These are phyloP conservation scores for Epizoanthus illoricatus DNA, from an alignment of 92 coral and sea anemone species.

Conservation along the genomic window DNA sequence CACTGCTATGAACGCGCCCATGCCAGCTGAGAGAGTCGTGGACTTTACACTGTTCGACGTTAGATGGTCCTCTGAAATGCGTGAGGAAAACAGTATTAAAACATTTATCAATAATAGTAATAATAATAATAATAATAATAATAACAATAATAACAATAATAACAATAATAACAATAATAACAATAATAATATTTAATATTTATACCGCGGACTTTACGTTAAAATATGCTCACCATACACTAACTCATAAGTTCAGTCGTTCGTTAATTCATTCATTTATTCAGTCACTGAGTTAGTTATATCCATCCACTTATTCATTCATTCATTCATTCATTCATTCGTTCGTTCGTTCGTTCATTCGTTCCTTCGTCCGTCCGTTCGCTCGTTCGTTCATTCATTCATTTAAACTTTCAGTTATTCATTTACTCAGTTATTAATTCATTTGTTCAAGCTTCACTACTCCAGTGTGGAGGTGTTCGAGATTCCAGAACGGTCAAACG, in stretches of 20 bases:
- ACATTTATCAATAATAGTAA: too few species aligned
- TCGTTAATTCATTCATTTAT: too few species aligned
- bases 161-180: too few species aligned
- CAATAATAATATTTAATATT: too few species aligned
- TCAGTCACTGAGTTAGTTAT: background rate
- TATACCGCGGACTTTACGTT: too few species aligned
- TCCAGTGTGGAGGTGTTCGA: background rate
- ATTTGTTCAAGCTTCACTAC: background rate
- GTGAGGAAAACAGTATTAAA: background rate
- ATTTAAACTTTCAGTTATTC: background rate
- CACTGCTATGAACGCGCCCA: slow-evolving; percentile 84
- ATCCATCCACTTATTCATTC: background rate
- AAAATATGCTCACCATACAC: too few species aligned
- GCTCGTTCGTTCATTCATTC: background rate
- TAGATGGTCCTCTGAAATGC: slow-evolving; percentile 51
- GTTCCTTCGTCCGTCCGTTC: background rate
- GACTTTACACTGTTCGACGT: slow-evolving; percentile 67
- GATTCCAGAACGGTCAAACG: background rate
- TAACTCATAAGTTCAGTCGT: background rate
- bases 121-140: too few species aligned
- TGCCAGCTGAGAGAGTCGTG: slow-evolving; percentile 77
- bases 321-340: background rate
- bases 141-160: too few species aligned
- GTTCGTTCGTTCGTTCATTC: background rate
- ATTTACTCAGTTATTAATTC: background rate